Base-by-base conservation (phyloP, 2,797 vertebrate genomes). In the Gymnothorax reevesii region DNA sequence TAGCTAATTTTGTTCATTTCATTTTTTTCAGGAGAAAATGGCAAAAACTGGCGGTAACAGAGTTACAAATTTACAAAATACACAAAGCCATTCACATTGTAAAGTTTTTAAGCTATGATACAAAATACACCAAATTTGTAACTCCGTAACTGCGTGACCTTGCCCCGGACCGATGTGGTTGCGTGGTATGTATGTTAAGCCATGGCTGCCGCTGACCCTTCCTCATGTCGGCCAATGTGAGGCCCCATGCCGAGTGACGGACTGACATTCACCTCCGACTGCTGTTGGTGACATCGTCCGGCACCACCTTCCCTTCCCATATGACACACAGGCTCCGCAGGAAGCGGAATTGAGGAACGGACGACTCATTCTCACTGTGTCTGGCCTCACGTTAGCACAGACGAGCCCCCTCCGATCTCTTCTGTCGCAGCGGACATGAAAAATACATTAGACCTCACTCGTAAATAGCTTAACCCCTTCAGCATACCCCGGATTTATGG, bases 351-450 rank as follows among this genome's bases (percentile, higher is more conserved):
- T 20, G 22, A 25, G 66, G 12, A 25, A 71, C n/a, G 66, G 66
- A 2, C 2, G 52, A 79, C 6, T 79, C 75, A 79, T 52, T 52
- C 75, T 79, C 27, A 55, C 77, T 8, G n/a, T 80, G 49, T n/a
- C 2, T 22, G 77, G 77, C 49, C 77, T 22, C 77, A 55, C 55
- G 77, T 55, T 55, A 54, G 77, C 49, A 22, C 17, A 54, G 49
- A 55, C 77, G 55, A 66, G 77, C 17, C 1, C 77, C 25, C 49
- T 55, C 20, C 77, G n/a, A 55, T 80, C 77, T 52, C 22, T 93
- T 93, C 91, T 90, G 88, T 91, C 90, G 88, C 84, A 89, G 90
- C 88, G 89, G 88, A 94, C 89, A 90, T 87, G 89, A 92, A 87
- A 92, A 92, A 94, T 93, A 89, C 88, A 94, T 87, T 92, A 91